Conservation (phyloP, 2,797 vertebrate species). For the Eulemur rubriventer region DNA sequence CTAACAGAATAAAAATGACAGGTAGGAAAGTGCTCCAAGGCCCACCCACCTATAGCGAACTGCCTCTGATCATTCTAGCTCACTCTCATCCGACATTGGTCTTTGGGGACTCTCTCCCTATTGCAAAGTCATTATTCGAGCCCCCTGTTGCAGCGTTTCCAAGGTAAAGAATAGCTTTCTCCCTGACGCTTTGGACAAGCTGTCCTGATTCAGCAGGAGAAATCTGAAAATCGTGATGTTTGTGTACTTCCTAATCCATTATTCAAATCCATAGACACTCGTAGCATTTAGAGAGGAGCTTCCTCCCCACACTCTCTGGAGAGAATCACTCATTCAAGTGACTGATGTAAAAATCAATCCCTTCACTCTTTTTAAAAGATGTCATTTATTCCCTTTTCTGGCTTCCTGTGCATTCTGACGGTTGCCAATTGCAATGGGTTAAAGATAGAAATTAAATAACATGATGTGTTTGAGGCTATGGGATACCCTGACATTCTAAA, state of each 20-base stretch:
- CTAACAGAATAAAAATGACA: conserved; percentile 15
- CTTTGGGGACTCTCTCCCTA: conserved; percentile 23
- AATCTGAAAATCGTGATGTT: conserved; percentile 74
- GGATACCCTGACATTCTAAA: neutral
- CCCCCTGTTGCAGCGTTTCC: conserved; percentile 50
- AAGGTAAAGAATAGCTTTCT: conserved; percentile 71
- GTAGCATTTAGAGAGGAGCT: conserved; percentile 29
- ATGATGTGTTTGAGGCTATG: neutral
- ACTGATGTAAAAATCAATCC: conserved; percentile 59
- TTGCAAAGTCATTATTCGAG: conserved; percentile 46
- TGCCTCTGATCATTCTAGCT: conserved; percentile 17
- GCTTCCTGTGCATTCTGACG: neutral
- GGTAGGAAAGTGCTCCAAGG: neutral
- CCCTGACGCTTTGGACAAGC: conserved; percentile 61
- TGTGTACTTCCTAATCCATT: conserved; percentile 71
- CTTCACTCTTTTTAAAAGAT: conserved; percentile 35
- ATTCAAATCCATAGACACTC: conserved; percentile 71
- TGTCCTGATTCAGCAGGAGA: conserved; percentile 73
- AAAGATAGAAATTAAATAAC: conserved; percentile 13
- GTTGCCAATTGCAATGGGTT: conserved; percentile 15
- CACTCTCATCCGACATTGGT: neutral
- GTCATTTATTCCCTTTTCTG: neutral
- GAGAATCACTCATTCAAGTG: conserved; percentile 64
- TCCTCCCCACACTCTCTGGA: neutral
- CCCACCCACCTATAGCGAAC: conserved; percentile 35